Conservation (phyloP, 2,888 invertebrate genomes). For the Clostera curtula region DNA sequence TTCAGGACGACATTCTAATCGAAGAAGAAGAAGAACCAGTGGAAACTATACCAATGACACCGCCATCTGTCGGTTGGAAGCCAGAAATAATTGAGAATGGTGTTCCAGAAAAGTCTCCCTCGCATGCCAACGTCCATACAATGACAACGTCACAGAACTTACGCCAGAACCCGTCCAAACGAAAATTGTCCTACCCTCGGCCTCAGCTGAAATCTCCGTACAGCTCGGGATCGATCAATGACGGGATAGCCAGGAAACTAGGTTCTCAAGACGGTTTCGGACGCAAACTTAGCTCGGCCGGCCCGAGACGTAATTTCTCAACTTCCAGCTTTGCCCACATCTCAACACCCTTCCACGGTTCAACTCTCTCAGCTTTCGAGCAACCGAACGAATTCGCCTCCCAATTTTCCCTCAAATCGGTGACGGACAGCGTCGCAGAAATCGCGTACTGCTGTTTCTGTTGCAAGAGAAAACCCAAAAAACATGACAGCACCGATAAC, state of each 20-base stretch:
- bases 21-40: slow-evolving; percentile 59
- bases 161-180: slow-evolving; percentile 45
- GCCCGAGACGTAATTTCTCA: slow-evolving; percentile 80
- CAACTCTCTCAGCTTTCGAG: slow-evolving; percentile 84
- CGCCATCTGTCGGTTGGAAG: slow-evolving; percentile 21
- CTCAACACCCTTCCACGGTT: slow-evolving; percentile 89
- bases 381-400: slow-evolving; percentile 86
- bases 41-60: slow-evolving; percentile 34
- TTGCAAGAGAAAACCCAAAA: slow-evolving; percentile 47
- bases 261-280: slow-evolving; percentile 56
- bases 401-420: slow-evolving; percentile 82
- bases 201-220: slow-evolving; percentile 50
- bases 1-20: slow-evolving; percentile 60
- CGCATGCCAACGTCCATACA: slow-evolving; percentile 24
- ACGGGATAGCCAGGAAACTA: slow-evolving; percentile 65
- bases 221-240: slow-evolving; percentile 76
- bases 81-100: no score
- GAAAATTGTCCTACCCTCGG: slow-evolving; percentile 50
- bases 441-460: slow-evolving; percentile 61
- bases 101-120: no score
- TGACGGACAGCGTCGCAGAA: slow-evolving; percentile 74
- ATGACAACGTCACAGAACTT: slow-evolving; percentile 34
- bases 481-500: no score
- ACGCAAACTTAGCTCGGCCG: slow-evolving; percentile 41
- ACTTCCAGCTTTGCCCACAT: slow-evolving; percentile 89